Percentiles rank a stretch among this genome's conserved stretches.
phyloP scores from a whole-genome alignment of 2,113 vertebrate genomes.

The Percopsis transmontana region DNA sequence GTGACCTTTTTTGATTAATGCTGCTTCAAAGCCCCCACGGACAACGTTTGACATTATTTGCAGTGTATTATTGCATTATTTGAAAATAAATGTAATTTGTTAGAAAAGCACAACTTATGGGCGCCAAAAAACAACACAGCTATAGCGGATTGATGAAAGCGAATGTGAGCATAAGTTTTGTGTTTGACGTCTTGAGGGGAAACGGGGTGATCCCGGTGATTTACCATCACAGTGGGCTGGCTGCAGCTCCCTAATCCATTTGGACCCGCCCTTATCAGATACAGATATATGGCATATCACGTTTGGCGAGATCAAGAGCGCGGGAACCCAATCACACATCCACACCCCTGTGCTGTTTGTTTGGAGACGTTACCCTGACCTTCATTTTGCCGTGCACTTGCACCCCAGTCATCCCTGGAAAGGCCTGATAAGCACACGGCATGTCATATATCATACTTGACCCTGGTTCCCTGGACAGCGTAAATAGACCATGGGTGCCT shows the following conservation, averaged over 20 bases:
- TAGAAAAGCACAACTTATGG: background rate
- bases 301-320: slow-evolving; percentile 54
- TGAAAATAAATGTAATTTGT: background rate
- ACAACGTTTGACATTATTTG: background rate
- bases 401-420: slow-evolving; percentile 65
- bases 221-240: no score
- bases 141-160: background rate
- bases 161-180: no score
- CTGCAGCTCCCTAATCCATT: no score
- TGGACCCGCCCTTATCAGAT: no score
- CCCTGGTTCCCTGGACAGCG: slow-evolving; percentile 56
- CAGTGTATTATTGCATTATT: background rate
- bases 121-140: no score
- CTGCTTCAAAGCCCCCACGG: no score
- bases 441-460: slow-evolving; percentile 74
- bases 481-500: slow-evolving; percentile 46
- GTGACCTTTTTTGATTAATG: no score
- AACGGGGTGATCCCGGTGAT: no score
- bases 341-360: slow-evolving; percentile 37
- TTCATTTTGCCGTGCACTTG: slow-evolving; percentile 63
- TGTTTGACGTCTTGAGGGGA: no score
- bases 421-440: slow-evolving; percentile 73
- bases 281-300: no score
- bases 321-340: slow-evolving; percentile 28
- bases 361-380: slow-evolving; percentile 68